phyloP scores from a whole-genome alignment of 2,797 vertebrate species.

The Cossypha heuglini region DNA sequence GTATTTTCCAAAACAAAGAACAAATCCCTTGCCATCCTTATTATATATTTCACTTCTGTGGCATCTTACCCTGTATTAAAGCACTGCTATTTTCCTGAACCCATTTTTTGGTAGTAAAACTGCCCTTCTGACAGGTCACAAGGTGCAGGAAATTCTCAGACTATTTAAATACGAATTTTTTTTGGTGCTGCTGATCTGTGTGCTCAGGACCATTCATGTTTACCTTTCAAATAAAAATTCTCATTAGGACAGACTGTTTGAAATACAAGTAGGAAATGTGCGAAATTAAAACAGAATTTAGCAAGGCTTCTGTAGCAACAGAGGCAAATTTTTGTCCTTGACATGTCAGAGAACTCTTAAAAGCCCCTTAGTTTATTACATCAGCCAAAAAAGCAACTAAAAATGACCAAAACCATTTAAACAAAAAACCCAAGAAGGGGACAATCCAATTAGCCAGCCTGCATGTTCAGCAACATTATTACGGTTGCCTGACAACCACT shows the following conservation, averaged over 20 bases:
- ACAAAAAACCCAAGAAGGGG: neutral
- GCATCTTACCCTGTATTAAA: neutral
- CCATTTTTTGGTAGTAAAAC: neutral
- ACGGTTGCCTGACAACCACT: constrained; percentile 65
- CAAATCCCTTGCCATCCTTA: neutral
- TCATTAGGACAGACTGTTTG: neutral
- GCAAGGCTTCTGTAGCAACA: neutral
- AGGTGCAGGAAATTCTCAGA: neutral
- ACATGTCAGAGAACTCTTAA: neutral
- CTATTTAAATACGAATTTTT: neutral
- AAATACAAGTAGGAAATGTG: neutral
- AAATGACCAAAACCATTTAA: neutral
- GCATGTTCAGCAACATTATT: constrained; percentile 45
- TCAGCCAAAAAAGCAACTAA: neutral
- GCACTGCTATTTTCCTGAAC: neutral
- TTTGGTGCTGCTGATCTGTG: neutral
- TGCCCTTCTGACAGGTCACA: neutral
- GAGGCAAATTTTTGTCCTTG: neutral
- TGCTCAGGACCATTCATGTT: neutral
- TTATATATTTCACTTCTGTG: neutral
- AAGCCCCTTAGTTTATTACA: neutral
- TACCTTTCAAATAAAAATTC: neutral
- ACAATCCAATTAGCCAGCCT: constrained; percentile 54
- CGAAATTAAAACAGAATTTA: neutral
- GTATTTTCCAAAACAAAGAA: neutral